Evolutionary conservation across 1,140 invertebrate species (phyloP).

Genomic region (Colletes gigas): DNA sequence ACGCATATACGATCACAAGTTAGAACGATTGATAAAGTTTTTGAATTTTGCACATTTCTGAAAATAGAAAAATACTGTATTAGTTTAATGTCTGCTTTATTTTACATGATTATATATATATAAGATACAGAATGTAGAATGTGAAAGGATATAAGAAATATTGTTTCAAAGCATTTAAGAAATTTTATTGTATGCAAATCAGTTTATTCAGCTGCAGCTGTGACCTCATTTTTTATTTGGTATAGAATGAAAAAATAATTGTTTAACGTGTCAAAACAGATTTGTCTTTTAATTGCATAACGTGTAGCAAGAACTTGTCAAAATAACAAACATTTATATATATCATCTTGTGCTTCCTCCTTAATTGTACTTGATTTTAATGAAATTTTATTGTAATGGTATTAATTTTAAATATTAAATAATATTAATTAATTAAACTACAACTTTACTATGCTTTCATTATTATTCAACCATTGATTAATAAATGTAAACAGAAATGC

Average conservation of each 20-base stretch:
- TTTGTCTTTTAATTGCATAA: constrained; percentile 28
- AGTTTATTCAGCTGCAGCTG: constrained; percentile 56
- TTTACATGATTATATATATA: too few species aligned
- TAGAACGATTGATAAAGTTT: constrained; percentile 41
- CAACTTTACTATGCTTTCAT: too few species aligned
- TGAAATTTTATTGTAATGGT: too few species aligned
- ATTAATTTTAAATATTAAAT: too few species aligned
- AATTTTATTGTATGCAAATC: constrained; percentile 56
- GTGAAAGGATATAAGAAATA: neutral
- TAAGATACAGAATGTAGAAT: neutral
- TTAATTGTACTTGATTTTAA: neutral
- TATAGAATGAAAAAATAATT: constrained; percentile 19
- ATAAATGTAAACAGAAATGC: neutral
- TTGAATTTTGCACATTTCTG: constrained; percentile 60
- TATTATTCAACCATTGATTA: neutral
- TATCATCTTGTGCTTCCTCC: neutral
- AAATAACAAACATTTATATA: neutral
- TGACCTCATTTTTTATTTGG: constrained; percentile 42
- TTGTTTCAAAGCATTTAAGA: constrained; percentile 33
- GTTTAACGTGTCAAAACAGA: constrained; percentile 20
- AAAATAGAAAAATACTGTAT: constrained; percentile 34
- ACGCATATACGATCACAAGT: constrained; percentile 63
- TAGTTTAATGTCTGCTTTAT: neutral
- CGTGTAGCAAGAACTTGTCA: neutral
- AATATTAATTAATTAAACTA: too few species aligned